Evolutionary conservation across 2,888 invertebrate species (phyloP).

Genomic region (Drosophila greeni): DNA sequence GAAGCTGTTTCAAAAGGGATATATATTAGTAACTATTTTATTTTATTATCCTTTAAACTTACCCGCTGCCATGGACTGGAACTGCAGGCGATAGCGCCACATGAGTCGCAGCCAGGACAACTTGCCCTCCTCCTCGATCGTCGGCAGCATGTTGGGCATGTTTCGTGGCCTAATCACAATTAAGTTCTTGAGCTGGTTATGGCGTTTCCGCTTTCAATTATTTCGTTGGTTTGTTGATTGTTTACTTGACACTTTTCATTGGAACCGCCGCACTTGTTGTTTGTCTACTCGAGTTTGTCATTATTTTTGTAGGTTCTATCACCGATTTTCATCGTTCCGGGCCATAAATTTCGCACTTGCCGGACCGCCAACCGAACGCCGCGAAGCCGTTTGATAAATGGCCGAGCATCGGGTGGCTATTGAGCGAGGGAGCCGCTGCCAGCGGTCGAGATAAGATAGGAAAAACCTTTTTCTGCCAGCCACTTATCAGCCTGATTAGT

Average conservation of each 20-base stretch:
- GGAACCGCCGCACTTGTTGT: constrained; percentile 35
- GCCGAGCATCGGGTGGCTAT: constrained; percentile 33
- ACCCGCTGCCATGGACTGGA: constrained; percentile 73
- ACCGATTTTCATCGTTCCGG: constrained; percentile 6
- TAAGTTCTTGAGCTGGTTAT: constrained; percentile 11
- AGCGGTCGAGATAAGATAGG: constrained; percentile 30
- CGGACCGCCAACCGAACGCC: constrained; percentile 32
- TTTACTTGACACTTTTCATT: constrained; percentile 35
- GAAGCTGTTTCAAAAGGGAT: constrained; percentile 53
- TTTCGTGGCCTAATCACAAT: constrained; percentile 19
- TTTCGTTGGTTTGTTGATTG: constrained; percentile 28
- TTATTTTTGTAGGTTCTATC: constrained; percentile 46
- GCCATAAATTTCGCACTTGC: constrained; percentile 26
- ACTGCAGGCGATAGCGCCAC: constrained; percentile 71
- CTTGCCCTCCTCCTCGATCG: constrained; percentile 68
- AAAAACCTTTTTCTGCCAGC: constrained; percentile 37
- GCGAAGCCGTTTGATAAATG: constrained; percentile 29
- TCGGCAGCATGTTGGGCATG: constrained; percentile 63
- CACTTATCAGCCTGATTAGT: constrained; percentile 65
- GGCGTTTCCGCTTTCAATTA: constrained; percentile 29
- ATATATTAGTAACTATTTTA: too few relatives aligned
- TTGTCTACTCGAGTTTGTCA: constrained; percentile 49
- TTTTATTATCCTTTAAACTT: too few relatives aligned
- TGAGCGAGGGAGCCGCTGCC: constrained; percentile 26
- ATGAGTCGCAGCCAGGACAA: constrained; percentile 61